Evolutionary conservation across 1,140 invertebrate species (phyloP).

Genomic region (Solenopsis invicta): DNA sequence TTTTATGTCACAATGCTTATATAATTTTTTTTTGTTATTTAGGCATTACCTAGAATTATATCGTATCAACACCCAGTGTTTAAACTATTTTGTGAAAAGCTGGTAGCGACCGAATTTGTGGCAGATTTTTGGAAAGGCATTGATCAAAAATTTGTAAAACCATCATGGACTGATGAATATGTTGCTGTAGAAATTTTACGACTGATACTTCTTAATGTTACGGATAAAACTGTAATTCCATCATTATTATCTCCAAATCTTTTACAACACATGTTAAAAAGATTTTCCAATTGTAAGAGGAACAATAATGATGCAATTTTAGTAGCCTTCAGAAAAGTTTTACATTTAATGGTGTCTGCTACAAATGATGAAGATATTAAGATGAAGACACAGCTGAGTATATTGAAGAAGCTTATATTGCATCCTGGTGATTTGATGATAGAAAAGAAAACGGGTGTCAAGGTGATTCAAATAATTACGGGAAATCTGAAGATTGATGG

Average conservation of each 20-base stretch:
- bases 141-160: conserved; percentile 88
- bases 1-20: conserved; percentile 53
- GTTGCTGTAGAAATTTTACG: conserved; percentile 87
- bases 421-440: conserved; percentile 91
- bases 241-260: conserved; percentile 87
- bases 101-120: conserved; percentile 86
- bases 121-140: conserved; percentile 88
- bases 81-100: conserved; percentile 87
- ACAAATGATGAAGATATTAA: conserved; percentile 86
- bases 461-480: conserved; percentile 89
- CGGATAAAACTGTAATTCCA: conserved; percentile 86
- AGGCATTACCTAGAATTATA: conserved; percentile 88
- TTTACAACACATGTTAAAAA: conserved; percentile 87
- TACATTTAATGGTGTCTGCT: conserved; percentile 86
- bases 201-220: conserved; percentile 86
- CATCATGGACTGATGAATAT: conserved; percentile 88
- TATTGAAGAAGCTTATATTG: conserved; percentile 89
- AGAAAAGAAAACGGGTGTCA: conserved; percentile 90
- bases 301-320: conserved; percentile 85
- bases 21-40: conserved; percentile 66
- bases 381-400: conserved; percentile 86
- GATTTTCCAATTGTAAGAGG: conserved; percentile 86
- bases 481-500: conserved; percentile 88
- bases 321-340: conserved; percentile 85
- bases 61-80: conserved; percentile 89